phyloP scores from a whole-genome alignment of 2,888 invertebrate species.

The Amblyjoppa proteus region DNA sequence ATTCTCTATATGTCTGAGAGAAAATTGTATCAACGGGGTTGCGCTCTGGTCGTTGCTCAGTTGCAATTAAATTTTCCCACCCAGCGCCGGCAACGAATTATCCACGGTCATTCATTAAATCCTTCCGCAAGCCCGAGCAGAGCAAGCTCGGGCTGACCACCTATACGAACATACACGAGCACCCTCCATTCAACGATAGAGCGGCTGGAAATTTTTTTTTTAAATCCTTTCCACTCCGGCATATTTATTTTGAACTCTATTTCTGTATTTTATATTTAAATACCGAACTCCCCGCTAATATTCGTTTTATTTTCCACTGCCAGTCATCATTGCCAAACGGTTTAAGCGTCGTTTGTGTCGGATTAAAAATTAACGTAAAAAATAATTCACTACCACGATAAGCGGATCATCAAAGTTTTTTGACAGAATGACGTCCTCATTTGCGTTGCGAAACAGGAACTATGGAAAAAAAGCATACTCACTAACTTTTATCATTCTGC shows the following conservation, averaged over 20 bases:
- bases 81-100: slow-evolving; percentile 54
- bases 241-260: slow-evolving; percentile 35
- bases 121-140: slow-evolving; percentile 45
- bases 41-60: slow-evolving; percentile 26
- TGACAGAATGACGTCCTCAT: background rate
- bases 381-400: background rate
- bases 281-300: background rate
- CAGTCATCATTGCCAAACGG: background rate
- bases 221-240: background rate
- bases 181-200: slow-evolving; percentile 14
- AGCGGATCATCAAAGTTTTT: background rate
- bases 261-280: slow-evolving; percentile 12
- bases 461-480: background rate
- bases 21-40: slow-evolving; percentile 39
- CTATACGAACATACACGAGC: slow-evolving; percentile 6
- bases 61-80: slow-evolving; percentile 53
- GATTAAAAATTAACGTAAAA: background rate
- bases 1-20: slow-evolving; percentile 30
- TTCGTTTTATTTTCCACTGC: slow-evolving; percentile 16
- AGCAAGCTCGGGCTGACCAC: slow-evolving; percentile 10
- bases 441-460: background rate
- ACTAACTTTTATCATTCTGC: slow-evolving; percentile 1
- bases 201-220: slow-evolving; percentile 16
- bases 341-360: background rate
- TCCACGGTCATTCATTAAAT: slow-evolving; percentile 59